These are phyloP conservation scores for Caradrina kadenii DNA, from an alignment of 2,888 invertebrate species.

Conservation along the genomic window DNA sequence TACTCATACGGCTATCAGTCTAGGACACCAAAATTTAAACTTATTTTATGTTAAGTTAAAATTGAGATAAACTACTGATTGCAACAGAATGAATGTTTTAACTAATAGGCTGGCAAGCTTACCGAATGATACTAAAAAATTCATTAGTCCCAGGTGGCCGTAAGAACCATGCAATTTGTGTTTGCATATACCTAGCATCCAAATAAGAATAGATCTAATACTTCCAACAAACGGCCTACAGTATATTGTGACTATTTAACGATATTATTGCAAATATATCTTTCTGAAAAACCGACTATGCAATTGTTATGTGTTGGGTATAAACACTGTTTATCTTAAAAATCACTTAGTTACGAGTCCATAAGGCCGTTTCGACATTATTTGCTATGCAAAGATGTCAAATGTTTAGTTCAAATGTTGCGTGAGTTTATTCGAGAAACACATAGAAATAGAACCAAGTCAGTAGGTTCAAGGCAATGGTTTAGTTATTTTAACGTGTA, in stretches of 20 bases:
- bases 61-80: neutral
- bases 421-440: slow-evolving; percentile 29
- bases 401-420: slow-evolving; percentile 30
- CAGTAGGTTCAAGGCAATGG: slow-evolving; percentile 42
- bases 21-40: neutral
- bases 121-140: too few relatives aligned
- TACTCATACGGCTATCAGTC: neutral
- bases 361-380: slow-evolving; percentile 3
- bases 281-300: slow-evolving; percentile 6
- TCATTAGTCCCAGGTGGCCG: neutral
- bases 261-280: neutral
- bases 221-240: too few relatives aligned
- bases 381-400: slow-evolving; percentile 32
- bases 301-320: neutral
- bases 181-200: neutral
- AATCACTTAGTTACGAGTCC: slow-evolving; percentile 4
- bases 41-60: neutral
- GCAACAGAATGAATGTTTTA: neutral
- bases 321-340: slow-evolving; percentile 12
- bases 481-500: neutral
- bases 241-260: neutral
- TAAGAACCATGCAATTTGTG: neutral
- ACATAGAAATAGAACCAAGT: slow-evolving; percentile 5
- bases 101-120: neutral
- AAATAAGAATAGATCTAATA: neutral